Evolutionary conservation across 2,113 vertebrate genomes (phyloP), one percentile per base, ranked within the genome.

Genomic region (Oriolus oriolus): DNA sequence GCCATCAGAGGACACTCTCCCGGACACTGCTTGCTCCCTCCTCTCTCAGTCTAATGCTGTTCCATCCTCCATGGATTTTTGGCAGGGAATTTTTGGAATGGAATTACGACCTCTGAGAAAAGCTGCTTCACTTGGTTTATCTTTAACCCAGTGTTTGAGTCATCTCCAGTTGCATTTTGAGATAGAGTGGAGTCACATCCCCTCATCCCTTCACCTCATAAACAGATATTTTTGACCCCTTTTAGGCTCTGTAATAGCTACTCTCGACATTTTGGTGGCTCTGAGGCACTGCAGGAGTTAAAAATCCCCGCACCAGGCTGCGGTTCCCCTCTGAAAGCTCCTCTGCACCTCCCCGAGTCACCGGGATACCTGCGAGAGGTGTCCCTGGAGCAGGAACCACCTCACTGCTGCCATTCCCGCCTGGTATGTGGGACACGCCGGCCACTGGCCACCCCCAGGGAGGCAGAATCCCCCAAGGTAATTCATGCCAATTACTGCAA

Each of bases 401-500:
- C 71, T 39, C 78, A 1, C 30, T 37, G 37, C 78, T 83, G 75
- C 8, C 1, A 57, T 77, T 66, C 54, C 73, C 60, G 63, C 42
- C 71, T 13, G 19, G 28, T 20, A 2, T 1, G 1, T 11, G 49
- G 65, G 89, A 52, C 39, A 9, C 0, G 1, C 9, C 0, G n/a
- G 75, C 61, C 92, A 74, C 68, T 7, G 20, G 61, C 21, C 23
- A 39, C n/a, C 64, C 54, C 22, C 31, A 13, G 57, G 53, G 77
- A 96, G 79, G 77, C 64, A 65, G 79, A 87, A 95, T 91, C 50
- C 93, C 70, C 73, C 60, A 2, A 47, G 70, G 84, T 91, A 92
- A 96, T 96, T 92, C 66, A 44, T 81, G 59, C 77, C 86, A 95
- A 96, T 97, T 95, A 94, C 92, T 66, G 76, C 95, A 84, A 95